phyloP scores from a whole-genome alignment of 1,140 invertebrate species.

The Bombus impatiens region DNA sequence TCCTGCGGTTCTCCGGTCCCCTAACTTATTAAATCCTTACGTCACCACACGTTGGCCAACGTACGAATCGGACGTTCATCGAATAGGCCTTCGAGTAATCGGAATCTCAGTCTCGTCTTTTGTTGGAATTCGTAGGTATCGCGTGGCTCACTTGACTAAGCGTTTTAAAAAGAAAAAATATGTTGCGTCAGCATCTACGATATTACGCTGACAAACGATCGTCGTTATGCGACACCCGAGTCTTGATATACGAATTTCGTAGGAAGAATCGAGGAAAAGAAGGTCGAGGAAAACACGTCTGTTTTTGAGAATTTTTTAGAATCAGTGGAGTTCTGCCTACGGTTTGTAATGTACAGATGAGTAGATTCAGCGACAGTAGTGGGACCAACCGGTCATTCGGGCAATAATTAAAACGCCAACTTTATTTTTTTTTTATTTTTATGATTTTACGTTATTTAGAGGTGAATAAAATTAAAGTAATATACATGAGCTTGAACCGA shows the following conservation, averaged over 20 bases:
- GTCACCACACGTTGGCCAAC: neutral
- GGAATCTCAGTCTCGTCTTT: neutral
- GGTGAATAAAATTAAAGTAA: no score
- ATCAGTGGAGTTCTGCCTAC: neutral
- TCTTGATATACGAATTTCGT: neutral
- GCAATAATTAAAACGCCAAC: no score
- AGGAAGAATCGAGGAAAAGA: neutral
- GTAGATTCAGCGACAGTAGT: no score
- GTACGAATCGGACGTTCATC: neutral
- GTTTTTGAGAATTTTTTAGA: neutral
- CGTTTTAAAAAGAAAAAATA: neutral
- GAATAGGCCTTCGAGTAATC: neutral
- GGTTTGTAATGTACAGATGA: no score
- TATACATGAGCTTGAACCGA: neutral
- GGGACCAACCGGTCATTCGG: no score
- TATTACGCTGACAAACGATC: neutral
- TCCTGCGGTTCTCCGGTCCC: neutral
- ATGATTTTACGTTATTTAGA: neutral
- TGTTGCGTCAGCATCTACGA: conserved; percentile 1
- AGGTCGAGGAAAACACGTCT: neutral
- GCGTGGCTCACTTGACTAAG: neutral
- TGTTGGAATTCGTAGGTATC: neutral
- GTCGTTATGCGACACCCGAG: neutral
- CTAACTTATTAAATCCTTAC: conserved; percentile 24
- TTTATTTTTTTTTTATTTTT: no score